A percentile compares a stretch with the other conserved stretches of the same genome.
These are phyloP conservation scores for Dynastes grantii DNA, from an alignment of 2,888 invertebrate species.

Conservation along the genomic window DNA sequence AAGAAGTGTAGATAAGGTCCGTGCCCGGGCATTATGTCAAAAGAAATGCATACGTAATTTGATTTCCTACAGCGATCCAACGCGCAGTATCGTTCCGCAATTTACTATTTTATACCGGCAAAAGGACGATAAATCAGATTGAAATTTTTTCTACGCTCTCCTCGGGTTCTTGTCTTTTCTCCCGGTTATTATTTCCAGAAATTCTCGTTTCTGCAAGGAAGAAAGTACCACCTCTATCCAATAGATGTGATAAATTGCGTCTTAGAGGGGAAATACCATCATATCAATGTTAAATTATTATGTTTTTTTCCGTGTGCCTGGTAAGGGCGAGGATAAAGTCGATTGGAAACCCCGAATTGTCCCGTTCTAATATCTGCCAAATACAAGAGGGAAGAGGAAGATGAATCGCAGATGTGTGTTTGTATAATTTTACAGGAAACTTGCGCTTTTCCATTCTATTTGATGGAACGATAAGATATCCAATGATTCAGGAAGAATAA, in stretches of 20 bases:
- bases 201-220: background rate
- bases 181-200: conserved; percentile 18
- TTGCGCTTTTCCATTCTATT: conserved; percentile 29
- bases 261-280: conserved; percentile 12
- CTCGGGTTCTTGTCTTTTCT: conserved; percentile 1
- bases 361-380: background rate
- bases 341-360: background rate
- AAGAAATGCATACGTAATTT: conserved; percentile 70
- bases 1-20: conserved; percentile 44
- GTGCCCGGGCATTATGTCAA: conserved; percentile 51
- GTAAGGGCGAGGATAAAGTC: background rate
- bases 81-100: conserved; percentile 46
- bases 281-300: conserved; percentile 33
- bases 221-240: conserved; percentile 6
- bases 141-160: conserved; percentile 58
- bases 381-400: conserved; percentile 1
- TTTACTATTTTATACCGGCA: conserved; percentile 57
- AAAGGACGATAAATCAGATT: conserved; percentile 66
- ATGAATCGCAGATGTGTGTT: conserved; percentile 24
- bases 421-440: conserved; percentile 33
- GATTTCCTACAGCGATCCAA: conserved; percentile 61
- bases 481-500: conserved; percentile 20
- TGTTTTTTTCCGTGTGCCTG: background rate
- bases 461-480: conserved; percentile 37
- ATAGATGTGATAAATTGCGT: conserved; percentile 13